Conservation (phyloP, 2,797 vertebrate species). For the Botia almorhae region DNA sequence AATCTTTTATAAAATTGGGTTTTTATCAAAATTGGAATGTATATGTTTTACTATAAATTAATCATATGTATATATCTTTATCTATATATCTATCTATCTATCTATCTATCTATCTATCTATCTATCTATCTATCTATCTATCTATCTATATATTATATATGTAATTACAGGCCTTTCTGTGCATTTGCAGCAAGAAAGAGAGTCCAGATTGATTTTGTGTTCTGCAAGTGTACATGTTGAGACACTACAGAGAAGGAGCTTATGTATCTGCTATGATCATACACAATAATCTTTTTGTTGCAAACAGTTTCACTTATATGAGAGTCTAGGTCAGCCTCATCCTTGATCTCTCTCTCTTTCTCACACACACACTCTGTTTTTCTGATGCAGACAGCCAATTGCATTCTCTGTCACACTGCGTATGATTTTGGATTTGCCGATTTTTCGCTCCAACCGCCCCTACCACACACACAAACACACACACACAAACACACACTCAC, state of each 20-base stretch:
- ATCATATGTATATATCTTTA: too few species aligned
- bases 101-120: too few species aligned
- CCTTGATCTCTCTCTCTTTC: background rate
- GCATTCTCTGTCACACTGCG: slow-evolving; percentile 21
- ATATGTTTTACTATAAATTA: too few species aligned
- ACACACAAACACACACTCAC: slow-evolving; percentile 53
- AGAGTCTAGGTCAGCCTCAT: background rate
- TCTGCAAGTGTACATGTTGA: background rate
- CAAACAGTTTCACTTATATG: slow-evolving; percentile 10
- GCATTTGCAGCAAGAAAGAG: background rate
- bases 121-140: too few species aligned
- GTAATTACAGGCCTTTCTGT: background rate
- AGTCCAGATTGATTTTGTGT: background rate
- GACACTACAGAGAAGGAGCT: background rate
- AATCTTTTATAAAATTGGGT: too few species aligned
- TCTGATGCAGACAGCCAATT: slow-evolving; percentile 17
- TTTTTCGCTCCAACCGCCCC: slow-evolving; percentile 6
- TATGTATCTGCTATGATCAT: slow-evolving; percentile 8
- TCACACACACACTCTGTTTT: background rate
- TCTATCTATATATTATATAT: background rate
- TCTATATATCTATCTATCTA: too few species aligned
- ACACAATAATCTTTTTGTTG: background rate
- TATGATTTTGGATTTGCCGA: slow-evolving; percentile 30
- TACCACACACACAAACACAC: slow-evolving; percentile 8
- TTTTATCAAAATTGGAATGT: too few species aligned